Conservation (phyloP, 2,113 vertebrate genomes). For the Equus quagga region DNA sequence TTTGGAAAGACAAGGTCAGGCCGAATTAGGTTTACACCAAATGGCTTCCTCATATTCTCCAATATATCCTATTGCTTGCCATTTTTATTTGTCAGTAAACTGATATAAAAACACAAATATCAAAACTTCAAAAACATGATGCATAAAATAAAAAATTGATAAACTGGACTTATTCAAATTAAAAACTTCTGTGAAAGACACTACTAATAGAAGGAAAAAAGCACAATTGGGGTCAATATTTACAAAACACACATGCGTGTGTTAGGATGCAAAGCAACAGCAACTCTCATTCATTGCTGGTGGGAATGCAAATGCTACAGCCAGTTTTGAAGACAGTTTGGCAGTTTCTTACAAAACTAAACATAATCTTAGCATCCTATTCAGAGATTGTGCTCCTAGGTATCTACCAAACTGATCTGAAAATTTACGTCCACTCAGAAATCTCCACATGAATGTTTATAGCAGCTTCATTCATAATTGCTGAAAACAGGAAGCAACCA, state of each 20-base stretch:
- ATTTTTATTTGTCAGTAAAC: not conserved
- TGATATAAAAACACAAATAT: not conserved
- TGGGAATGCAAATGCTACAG: not conserved
- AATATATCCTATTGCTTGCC: too few species aligned
- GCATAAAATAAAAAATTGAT: not conserved
- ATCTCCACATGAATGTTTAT: not conserved
- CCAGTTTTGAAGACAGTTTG: not conserved
- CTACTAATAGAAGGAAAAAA: not conserved
- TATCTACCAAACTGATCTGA: not conserved
- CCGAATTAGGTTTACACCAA: too few species aligned
- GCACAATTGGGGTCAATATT: not conserved
- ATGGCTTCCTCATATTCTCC: too few species aligned
- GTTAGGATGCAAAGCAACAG: not conserved
- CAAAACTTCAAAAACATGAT: not conserved
- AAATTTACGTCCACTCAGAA: not conserved
- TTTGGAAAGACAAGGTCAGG: too few species aligned
- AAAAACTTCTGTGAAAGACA: not conserved
- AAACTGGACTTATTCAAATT: not conserved
- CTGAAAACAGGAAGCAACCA: not conserved
- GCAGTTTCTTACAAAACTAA: not conserved
- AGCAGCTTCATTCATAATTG: not conserved
- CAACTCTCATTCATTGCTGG: not conserved
- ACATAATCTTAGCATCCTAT: not conserved
- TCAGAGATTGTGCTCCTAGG: not conserved
- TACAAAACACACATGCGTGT: not conserved